Evolutionary conservation across 2,888 invertebrate genomes (phyloP).

Genomic region (Lasioglossum figueresi): DNA sequence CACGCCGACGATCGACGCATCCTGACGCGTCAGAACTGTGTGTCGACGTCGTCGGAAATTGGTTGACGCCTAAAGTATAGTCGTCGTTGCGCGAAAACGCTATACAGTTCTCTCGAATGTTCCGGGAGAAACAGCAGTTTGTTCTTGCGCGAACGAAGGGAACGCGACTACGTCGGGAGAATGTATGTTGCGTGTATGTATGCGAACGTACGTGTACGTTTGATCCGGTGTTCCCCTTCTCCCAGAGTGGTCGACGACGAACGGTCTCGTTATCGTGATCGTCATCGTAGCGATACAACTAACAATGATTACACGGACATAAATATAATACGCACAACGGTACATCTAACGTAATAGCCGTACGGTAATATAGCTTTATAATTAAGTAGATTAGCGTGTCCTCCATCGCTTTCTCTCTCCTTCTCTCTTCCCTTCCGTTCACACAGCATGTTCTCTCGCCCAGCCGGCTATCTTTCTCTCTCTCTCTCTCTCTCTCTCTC

Average conservation of each 20-base stretch:
- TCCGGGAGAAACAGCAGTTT: not conserved
- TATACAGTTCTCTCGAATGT: not conserved
- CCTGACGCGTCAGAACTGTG: not conserved
- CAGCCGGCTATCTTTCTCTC: not conserved
- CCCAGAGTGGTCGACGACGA: constrained; percentile 15
- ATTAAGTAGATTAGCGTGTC: constrained; percentile 78
- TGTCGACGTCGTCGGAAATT: not conserved
- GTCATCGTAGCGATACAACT: constrained; percentile 78
- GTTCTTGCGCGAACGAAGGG: not conserved
- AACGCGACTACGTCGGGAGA: not conserved
- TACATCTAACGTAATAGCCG: constrained; percentile 81
- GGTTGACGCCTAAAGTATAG: not conserved
- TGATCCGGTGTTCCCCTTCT: constrained; percentile 17
- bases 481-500: not conserved
- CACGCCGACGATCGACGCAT: not conserved
- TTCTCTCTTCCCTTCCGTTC: constrained; percentile 22
- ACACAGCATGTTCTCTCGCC: not conserved
- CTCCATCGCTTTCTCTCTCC: constrained; percentile 35
- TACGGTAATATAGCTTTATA: constrained; percentile 77
- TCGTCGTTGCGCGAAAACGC: not conserved
- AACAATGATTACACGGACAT: constrained; percentile 82
- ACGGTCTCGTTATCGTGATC: constrained; percentile 46
- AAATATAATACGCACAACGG: constrained; percentile 82
- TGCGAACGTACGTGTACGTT: constrained; percentile 12
- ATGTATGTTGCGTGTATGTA: not conserved